These are phyloP conservation scores for Peromyscus leucopus DNA, from an alignment of 2,113 vertebrate genomes.

Conservation along the genomic window DNA sequence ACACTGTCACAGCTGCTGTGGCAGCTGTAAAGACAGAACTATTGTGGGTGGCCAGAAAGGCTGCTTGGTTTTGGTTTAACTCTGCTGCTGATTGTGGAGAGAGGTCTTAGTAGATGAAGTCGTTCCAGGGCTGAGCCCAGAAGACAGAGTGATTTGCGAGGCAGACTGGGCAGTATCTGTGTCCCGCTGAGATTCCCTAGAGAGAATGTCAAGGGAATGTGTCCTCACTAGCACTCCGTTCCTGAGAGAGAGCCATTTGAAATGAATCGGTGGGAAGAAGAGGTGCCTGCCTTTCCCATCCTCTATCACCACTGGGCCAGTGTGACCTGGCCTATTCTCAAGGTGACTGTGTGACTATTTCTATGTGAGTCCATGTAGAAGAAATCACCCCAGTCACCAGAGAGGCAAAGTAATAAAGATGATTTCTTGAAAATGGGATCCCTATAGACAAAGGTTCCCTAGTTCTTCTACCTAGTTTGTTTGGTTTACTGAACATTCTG, in stretches of 20 bases:
- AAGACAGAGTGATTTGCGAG: neutral
- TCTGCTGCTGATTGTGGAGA: neutral
- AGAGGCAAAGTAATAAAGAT: neutral
- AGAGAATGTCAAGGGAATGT: neutral
- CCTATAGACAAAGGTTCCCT: neutral
- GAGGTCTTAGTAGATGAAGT: neutral
- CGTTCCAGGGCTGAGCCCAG: neutral
- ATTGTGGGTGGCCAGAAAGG: neutral
- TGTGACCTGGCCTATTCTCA: neutral
- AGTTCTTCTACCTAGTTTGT: neutral
- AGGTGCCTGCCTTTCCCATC: neutral
- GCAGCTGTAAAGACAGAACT: neutral
- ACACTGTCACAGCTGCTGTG: neutral
- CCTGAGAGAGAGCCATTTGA: neutral
- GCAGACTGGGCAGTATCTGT: neutral
- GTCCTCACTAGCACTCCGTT: neutral
- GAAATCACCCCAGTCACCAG: no score
- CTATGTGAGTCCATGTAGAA: neutral
- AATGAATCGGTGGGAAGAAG: neutral
- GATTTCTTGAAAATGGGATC: neutral
- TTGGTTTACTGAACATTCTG: neutral
- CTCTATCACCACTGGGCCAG: neutral
- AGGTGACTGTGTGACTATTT: neutral
- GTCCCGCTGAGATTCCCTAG: neutral
- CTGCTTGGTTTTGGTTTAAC: neutral